These are phyloP conservation scores for Podarcis raffonei DNA, from an alignment of 2,113 vertebrate genomes.

Conservation along the genomic window DNA sequence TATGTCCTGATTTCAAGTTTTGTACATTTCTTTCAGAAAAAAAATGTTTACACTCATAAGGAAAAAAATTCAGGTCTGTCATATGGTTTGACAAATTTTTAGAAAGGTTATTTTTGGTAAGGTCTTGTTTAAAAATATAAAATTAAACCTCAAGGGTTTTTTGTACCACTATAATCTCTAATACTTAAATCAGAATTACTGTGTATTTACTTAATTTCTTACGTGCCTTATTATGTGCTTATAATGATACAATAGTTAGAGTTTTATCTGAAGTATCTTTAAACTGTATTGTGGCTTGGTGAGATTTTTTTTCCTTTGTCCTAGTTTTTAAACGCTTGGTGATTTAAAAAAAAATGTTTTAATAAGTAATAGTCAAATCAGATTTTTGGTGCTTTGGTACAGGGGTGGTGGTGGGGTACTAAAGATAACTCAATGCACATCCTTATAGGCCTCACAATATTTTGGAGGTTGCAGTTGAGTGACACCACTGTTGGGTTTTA, in stretches of 20 bases:
- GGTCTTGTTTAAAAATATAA: constrained; percentile 78
- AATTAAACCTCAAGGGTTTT: constrained; percentile 76
- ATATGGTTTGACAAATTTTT: constrained; percentile 84
- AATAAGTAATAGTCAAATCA: constrained; percentile 73
- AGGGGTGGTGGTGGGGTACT: constrained; percentile 46
- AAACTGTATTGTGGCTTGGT: constrained; percentile 78
- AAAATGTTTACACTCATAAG: constrained; percentile 81
- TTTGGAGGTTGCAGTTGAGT: constrained; percentile 30
- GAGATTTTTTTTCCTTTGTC: constrained; percentile 64
- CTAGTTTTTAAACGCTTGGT: constrained; percentile 74
- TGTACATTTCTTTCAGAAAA: constrained; percentile 70
- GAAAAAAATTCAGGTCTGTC: constrained; percentile 84
- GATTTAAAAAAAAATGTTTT: constrained; percentile 70
- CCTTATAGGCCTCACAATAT: constrained; percentile 35
- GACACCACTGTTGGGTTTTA: constrained; percentile 23
- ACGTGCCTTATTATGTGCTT: constrained; percentile 89
- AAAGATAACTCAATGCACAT: constrained; percentile 41
- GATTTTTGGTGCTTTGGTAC: constrained; percentile 69
- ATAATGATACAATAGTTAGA: constrained; percentile 79
- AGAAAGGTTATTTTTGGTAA: constrained; percentile 87
- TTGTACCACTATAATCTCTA: constrained; percentile 84
- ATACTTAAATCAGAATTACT: constrained; percentile 81
- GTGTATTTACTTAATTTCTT: constrained; percentile 84
- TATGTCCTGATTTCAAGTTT: constrained; percentile 61
- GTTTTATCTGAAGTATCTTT: constrained; percentile 77